These are phyloP conservation scores for Sebastes matsubarae DNA, from an alignment of 2,797 vertebrate species.

Conservation along the genomic window DNA sequence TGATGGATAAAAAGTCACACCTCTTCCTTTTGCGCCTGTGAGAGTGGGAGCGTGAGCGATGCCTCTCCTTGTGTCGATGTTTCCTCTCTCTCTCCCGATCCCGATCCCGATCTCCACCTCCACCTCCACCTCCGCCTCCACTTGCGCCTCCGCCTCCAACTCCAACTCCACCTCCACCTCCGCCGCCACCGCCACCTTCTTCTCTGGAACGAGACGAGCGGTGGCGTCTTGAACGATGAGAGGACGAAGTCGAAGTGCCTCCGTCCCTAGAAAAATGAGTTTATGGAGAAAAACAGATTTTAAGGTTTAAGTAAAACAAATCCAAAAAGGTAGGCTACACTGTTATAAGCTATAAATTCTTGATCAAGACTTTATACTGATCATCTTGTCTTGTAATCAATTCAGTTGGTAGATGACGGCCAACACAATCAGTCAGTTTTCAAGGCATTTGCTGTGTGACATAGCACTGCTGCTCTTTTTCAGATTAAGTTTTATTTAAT, in stretches of 20 bases:
- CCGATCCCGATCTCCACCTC: conserved; percentile 42
- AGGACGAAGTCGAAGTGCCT: conserved; percentile 80
- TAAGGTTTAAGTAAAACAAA: neutral
- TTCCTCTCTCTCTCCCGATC: conserved; percentile 81
- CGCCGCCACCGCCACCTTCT: conserved; percentile 45
- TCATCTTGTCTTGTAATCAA: neutral
- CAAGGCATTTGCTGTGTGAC: neutral
- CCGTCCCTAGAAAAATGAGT: conserved; percentile 73
- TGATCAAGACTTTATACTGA: neutral
- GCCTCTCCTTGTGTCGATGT: conserved; percentile 84
- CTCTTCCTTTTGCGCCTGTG: conserved; percentile 85
- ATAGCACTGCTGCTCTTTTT: neutral
- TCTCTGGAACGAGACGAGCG: conserved; percentile 80
- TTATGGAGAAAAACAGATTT: neutral
- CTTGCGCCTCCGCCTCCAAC: too few species aligned
- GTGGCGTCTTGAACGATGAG: conserved; percentile 82
- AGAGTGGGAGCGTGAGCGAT: conserved; percentile 84
- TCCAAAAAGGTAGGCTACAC: neutral
- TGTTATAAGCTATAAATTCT: too few species aligned
- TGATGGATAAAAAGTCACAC: conserved; percentile 50
- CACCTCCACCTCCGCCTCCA: too few species aligned
- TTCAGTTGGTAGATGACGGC: neutral
- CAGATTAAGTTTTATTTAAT: neutral
- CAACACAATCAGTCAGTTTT: neutral
- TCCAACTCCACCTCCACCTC: neutral